Base-by-base conservation (phyloP, 2,888 invertebrate species). In the Eristalis arbustorum region DNA sequence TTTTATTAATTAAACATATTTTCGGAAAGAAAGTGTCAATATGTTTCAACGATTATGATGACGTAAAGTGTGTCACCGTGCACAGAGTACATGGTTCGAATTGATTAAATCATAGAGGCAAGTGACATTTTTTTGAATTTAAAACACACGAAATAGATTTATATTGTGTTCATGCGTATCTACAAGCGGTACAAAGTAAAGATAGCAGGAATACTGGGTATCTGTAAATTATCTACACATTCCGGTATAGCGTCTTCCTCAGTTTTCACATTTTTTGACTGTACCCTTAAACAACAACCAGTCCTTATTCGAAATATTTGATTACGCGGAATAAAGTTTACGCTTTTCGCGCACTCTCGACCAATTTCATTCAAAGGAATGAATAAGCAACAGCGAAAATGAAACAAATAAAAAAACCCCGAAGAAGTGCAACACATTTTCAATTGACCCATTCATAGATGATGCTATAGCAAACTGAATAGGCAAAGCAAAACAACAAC, bases 371-470 rank as follows among this genome's bases (percentile, higher is more conserved):
- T 83, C 73, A 72, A 74, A 31, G 57, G 62, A 62, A 61, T 22
- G 49, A 49, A 49, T 49, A 49, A 49, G n/a, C 64, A 56, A 42
- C 69, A 31, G 34, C 61, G 69, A 64, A 40, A 34, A 25, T 42
- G 4, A 64, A 71, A 40, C 8, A 77, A 67, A 73, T 63, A 80
- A 78, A 74, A 74, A 42, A n/a, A n/a, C n/a, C n/a, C 18, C 8
- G 57, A 87, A 78, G 83, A 87, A 87, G 87, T 87, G 83, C 87
- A 87, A 87, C 78, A 83, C 75, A 83, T 71, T 87, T 82, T 56
- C 71, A 31, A 79, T 87, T 87, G 83, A 87, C 83, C 83, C 87
- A 83, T 87, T 87, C 83, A 87, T 87, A 87, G 83, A 71, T 72
- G 83, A 49, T 25, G 66, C 75, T 75, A 87, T 87, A 87, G 67